Evolutionary conservation across 2,797 vertebrate species (phyloP).

Genomic region (Scyliorhinus canicula): DNA sequence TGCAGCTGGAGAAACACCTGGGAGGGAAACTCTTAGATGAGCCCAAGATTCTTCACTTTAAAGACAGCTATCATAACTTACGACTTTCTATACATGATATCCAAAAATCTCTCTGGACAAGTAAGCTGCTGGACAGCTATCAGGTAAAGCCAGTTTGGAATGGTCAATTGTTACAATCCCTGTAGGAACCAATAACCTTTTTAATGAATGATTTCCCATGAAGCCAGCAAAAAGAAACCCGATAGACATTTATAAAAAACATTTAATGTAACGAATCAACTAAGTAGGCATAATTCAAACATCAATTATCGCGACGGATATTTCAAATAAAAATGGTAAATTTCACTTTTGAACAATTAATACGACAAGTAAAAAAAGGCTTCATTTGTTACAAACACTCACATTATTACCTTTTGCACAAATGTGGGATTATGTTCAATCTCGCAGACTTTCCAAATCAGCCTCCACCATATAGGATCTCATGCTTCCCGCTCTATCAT

Average conservation of each 20-base stretch:
- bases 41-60: constrained; percentile 89
- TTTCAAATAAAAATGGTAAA: neutral
- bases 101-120: constrained; percentile 94
- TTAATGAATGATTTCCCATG: neutral
- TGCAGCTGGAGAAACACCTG: constrained; percentile 93
- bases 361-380: neutral
- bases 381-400: neutral
- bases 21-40: constrained; percentile 95
- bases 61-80: constrained; percentile 98
- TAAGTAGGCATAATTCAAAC: neutral
- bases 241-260: neutral
- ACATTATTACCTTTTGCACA: neutral
- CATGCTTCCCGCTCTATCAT: too few species aligned
- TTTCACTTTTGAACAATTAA: neutral
- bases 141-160: constrained; percentile 66
- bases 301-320: neutral
- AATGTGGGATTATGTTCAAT: neutral
- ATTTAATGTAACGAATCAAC: neutral
- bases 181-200: neutral
- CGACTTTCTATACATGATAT: constrained; percentile 95
- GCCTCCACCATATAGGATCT: neutral
- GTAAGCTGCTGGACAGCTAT: constrained; percentile 92
- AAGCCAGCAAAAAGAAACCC: neutral
- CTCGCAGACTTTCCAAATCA: neutral
- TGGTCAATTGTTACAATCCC: neutral